Evolutionary conservation across 2,113 vertebrate genomes (phyloP), one percentile per base, ranked within the genome.

Genomic region (Epinephelus moara): DNA sequence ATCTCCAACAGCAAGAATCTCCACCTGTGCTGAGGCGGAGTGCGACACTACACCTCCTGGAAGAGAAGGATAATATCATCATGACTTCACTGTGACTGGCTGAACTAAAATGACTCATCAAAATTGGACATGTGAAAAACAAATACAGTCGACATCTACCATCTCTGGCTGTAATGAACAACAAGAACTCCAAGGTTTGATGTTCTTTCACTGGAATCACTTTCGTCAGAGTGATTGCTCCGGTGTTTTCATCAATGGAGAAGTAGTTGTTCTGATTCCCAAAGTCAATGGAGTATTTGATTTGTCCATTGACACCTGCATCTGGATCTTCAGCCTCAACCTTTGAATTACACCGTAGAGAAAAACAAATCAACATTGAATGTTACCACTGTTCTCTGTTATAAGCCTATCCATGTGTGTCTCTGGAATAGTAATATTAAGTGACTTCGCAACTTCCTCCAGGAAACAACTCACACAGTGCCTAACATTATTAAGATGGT

Each of bases 251-350:
- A 60, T 73, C 42, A 8, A 73, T 21, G 9, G 55, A 60, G 42
- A 73, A 73, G 42, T 45, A 60, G n/a, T 19, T n/a, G 15, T 60
- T 13, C 3, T 60, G 37, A 49, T 73, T 49, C 37, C 70, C 70
- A 49, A 73, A 73, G 23, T 25, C 40, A 9, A 73, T 73, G 7
- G 70, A 73, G 11, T 73, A 73, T 12, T 27, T 47, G 70, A 73
- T 60, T 40, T 49, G 70, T 60, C 55, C 70, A 18, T 60, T 73
- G 30, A 23, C 30, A 21, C 42, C 56, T 18, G 56, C 70, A 30
- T 73, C 70, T 23, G 19, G 37, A 47, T 73, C 70, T 30, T 60
- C 70, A 30, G 70, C 70, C 12, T 73, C 56, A 49, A 73, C 55
- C 67, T 70, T 52, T 13, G 25, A 49, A 19, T 50, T 9, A 1